Evolutionary conservation across 2,113 vertebrate genomes (phyloP), one percentile per base, ranked within the genome.

Genomic region (Dasyprocta punctata): DNA sequence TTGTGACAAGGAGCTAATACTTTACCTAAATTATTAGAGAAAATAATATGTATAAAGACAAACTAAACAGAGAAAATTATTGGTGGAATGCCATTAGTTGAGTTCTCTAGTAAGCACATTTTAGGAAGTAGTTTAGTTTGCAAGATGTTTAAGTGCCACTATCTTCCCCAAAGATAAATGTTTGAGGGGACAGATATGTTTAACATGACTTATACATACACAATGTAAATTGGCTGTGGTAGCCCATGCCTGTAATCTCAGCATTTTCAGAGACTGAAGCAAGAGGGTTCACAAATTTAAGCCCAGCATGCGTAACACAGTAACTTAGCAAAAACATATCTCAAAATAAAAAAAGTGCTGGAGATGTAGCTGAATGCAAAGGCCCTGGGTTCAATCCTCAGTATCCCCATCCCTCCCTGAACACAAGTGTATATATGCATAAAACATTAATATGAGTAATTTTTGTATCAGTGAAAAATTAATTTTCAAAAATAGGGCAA

Each of bases 31-130:
- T 56, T 73, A 61, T 20, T 33, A 83, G 26, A 63, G 63, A 81
- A 94, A 91, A 75, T 49, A 96, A 22, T 26, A 61, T 61, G 24
- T 24, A 41, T 95, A 89, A 81, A 63, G 26, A 87, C 38, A 58
- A 54, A n/a, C 4, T 83, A 87, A 80, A 5, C 78, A 95, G 81
- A 24, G 20, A 84, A 61, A 56, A 16, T 3, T 73, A 49, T n/a
- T 54, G 7, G 3, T 60, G 36, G 24, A 14, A 36, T 58, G 19
- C 17, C 61, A 60, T 12, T 44, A 49, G 5, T 80, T 75, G 38
- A 61, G 14, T 61, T 92, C 11, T 3, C 41, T 69, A 33, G 20
- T 69, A 83, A 90, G 24, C 28, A 83, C 38, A 78, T 67, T 92
- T 54, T 86, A n/a, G 77, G 56, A 94, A 86, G 9, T 13, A 77